Base-by-base conservation (phyloP, 2,888 invertebrate genomes). In the Colletes collaris region DNA sequence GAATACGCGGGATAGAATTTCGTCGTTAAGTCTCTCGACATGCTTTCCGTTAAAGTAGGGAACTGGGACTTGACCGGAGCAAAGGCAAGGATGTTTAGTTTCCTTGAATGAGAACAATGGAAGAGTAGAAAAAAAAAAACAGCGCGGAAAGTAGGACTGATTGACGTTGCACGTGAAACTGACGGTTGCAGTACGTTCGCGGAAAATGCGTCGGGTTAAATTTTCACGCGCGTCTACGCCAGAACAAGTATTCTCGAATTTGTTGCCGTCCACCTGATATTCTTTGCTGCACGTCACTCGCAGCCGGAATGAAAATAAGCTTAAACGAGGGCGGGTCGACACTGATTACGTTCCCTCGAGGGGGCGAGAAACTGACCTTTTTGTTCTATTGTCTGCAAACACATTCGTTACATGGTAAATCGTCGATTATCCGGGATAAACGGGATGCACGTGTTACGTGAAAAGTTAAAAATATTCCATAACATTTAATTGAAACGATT, bases 101-200 rank as follows among this genome's bases (percentile, higher is more conserved):
- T 60, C 19, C 37, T 60, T 46, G 59, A 10, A 19, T 59, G 19
- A 16, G 37, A 59, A 53, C 70, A 46, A 69, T n/a, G n/a, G 19
- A 19, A 40, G 13, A 3, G 7, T 13, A 16, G 27, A 27, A 2
- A 27, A 27, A 27, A 56, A 67, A 40, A 58, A 69, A 44, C 11
- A 3, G 44, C 35, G 52, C 6, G 52, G 44, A 52, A 40, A 19
- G 46, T 46, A 1, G 2, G 4, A 3, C 16, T 55, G 60, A 73
- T 59, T 71, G 71, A 73, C 71, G 46, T 10, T 37, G 53, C 46
- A 37, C 59, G 71, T 55, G 53, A 53, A 58, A 58, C 35, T 70
- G 73, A 46, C 52, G 5, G 35, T 55, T 60, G 46, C 60, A 27
- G 37, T 49, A 37, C 11, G 59, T 19, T 46, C 59, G 59, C 13